These are phyloP conservation scores for Tenthredo mesomela DNA, from an alignment of 2,888 invertebrate species.

Conservation along the genomic window DNA sequence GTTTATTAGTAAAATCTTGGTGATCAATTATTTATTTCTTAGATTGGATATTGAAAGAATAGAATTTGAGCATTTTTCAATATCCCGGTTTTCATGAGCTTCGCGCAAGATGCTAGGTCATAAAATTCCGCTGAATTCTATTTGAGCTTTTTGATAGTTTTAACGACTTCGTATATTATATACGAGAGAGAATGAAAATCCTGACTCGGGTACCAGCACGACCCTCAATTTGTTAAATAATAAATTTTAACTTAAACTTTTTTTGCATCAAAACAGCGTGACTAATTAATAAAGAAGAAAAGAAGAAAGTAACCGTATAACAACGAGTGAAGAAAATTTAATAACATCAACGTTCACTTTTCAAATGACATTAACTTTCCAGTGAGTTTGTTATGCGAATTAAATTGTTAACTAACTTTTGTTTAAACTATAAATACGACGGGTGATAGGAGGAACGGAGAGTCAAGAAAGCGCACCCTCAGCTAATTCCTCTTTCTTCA, in stretches of 20 bases:
- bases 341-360: slow-evolving; percentile 4
- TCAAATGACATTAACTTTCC: slow-evolving; percentile 4
- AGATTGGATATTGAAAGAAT: not conserved
- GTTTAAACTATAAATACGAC: not conserved
- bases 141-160: not conserved
- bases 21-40: not conserved
- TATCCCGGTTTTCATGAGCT: not conserved
- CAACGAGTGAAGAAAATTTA: not conserved
- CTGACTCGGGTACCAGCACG: not conserved
- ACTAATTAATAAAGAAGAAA: slow-evolving; percentile 2
- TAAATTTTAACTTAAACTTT: not conserved
- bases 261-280: not conserved
- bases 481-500: not conserved
- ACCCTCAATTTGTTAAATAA: not conserved
- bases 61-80: not conserved
- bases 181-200: not conserved
- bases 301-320: slow-evolving; percentile 1
- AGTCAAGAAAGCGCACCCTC: not conserved
- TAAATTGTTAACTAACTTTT: not conserved
- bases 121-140: not conserved
- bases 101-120: not conserved
- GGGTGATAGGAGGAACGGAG: not conserved
- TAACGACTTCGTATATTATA: not conserved
- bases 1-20: not conserved
- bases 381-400: slow-evolving; percentile 1